These are phyloP conservation scores for Stenodema calcarata DNA, from an alignment of 2,888 invertebrate genomes.

Conservation along the genomic window DNA sequence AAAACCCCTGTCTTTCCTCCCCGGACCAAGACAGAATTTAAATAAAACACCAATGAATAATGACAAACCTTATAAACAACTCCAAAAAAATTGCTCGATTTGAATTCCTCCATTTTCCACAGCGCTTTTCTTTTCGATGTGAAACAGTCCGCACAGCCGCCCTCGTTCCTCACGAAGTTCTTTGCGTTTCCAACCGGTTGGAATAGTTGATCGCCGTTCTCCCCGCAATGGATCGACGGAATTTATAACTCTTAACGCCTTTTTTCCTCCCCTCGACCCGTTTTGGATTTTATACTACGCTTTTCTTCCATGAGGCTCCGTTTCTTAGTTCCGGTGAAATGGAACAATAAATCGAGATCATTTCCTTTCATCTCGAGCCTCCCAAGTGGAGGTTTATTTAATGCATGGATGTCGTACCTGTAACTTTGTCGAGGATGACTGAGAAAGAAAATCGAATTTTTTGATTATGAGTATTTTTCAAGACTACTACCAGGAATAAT, in stretches of 20 bases:
- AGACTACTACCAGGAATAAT: no score
- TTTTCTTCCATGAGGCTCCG: no score
- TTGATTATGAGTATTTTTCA: no score
- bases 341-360: no score
- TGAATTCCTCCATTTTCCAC: neutral
- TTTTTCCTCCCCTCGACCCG: neutral
- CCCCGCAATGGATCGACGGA: neutral
- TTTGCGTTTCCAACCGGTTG: neutral
- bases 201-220: neutral
- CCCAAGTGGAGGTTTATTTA: no score
- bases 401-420: no score
- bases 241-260: neutral
- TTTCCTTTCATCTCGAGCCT: no score
- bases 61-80: neutral
- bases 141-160: neutral
- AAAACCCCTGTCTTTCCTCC: no score
- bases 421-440: no score
- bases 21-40: neutral
- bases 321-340: no score
- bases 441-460: no score
- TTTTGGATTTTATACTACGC: neutral
- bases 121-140: neutral
- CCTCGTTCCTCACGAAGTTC: neutral
- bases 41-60: neutral
- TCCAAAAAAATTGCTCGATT: neutral